These are phyloP conservation scores for Selenia dentaria DNA, from an alignment of 2,888 invertebrate species.

Conservation along the genomic window DNA sequence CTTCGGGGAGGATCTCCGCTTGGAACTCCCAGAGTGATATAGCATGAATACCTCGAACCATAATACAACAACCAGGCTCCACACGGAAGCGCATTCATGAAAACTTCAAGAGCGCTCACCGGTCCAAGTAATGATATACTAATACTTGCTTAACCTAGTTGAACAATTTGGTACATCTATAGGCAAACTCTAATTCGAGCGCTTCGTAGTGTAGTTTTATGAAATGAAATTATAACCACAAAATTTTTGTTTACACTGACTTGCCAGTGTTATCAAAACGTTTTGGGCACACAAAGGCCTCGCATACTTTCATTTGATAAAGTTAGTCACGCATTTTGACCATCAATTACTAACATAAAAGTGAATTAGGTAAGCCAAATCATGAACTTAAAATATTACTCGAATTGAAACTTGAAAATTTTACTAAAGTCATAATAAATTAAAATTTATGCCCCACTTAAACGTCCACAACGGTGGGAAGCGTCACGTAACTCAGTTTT, in stretches of 20 bases:
- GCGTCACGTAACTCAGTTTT: slow-evolving; percentile 58
- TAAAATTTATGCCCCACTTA: slow-evolving; percentile 65
- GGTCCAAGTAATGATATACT: no score
- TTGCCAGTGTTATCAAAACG: slow-evolving; percentile 25
- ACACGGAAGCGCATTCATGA: no score
- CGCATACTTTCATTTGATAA: slow-evolving; percentile 34
- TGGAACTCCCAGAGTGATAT: no score
- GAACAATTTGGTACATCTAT: no score
- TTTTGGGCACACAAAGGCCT: slow-evolving; percentile 21
- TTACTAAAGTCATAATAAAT: slow-evolving; percentile 58
- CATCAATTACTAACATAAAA: slow-evolving; percentile 49
- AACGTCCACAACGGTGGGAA: slow-evolving; percentile 57
- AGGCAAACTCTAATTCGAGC: no score
- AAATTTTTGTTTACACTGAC: slow-evolving; percentile 1
- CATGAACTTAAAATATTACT: slow-evolving; percentile 44
- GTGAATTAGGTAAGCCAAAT: slow-evolving; percentile 37
- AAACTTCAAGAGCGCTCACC: no score
- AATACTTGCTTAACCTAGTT: no score
- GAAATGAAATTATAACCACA: no score
- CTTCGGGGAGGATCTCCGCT: no score
- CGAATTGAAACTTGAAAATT: slow-evolving; percentile 47
- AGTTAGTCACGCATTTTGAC: slow-evolving; percentile 44
- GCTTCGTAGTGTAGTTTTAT: no score
- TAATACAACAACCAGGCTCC: no score
- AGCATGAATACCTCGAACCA: no score